Percentiles rank a stretch among this genome's conserved stretches.
Evolutionary conservation across 2,797 vertebrate species (phyloP).

Genomic region (Dicrostonyx torquatus): DNA sequence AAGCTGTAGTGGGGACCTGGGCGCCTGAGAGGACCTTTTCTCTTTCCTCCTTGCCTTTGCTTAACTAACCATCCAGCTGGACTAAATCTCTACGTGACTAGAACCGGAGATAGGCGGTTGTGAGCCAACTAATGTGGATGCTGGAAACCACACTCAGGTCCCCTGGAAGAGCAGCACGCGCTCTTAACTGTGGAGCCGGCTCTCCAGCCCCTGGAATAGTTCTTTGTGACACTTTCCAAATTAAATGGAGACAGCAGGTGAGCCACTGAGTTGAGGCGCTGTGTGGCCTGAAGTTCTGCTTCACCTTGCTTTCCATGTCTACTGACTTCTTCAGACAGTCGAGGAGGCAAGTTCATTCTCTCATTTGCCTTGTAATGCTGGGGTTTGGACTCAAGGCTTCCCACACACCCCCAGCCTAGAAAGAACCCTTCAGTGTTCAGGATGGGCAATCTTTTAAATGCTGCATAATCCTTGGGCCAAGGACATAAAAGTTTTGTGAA

Average conservation of each 20-base stretch:
- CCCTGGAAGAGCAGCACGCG: not conserved
- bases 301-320: not conserved
- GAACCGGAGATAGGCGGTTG: not conserved
- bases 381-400: not conserved
- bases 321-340: not conserved
- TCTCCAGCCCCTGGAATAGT: not conserved
- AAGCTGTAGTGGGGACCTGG: slow-evolving; percentile 69
- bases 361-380: not conserved
- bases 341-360: not conserved
- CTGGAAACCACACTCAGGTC: not conserved
- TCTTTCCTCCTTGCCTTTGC: not conserved
- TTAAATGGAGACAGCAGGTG: not conserved
- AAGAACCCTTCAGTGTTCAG: not conserved
- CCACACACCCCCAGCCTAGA: not conserved
- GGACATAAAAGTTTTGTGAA: not conserved
- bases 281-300: not conserved
- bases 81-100: not conserved
- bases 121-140: not conserved
- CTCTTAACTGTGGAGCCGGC: not conserved
- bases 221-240: not conserved
- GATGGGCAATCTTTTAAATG: not conserved
- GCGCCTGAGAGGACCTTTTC: not conserved
- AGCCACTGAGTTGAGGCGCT: not conserved
- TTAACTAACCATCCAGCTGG: not conserved
- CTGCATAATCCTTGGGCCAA: not conserved